A percentile compares a stretch with the other conserved stretches of the same genome.
Conservation (phyloP, 2,888 invertebrate species). For the Bombyx huttoni region DNA sequence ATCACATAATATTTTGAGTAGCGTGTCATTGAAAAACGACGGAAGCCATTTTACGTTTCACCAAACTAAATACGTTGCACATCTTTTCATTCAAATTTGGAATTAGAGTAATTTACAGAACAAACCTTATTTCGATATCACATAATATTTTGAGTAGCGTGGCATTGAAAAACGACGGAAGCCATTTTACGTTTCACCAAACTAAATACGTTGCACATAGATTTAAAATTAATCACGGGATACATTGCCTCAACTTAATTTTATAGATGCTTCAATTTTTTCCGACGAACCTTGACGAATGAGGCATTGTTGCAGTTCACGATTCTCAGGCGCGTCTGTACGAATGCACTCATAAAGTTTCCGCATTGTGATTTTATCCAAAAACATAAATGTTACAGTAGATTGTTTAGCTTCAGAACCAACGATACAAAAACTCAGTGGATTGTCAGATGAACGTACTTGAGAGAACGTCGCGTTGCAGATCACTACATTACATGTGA, state of each 20-base stretch:
- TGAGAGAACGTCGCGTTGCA: slow-evolving; percentile 15
- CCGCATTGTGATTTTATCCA: slow-evolving; percentile 49
- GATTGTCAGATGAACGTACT: slow-evolving; percentile 20
- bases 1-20: too few species aligned
- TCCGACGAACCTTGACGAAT: slow-evolving; percentile 59
- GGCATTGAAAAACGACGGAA: too few species aligned
- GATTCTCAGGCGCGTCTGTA: slow-evolving; percentile 31
- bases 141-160: too few species aligned
- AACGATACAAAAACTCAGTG: slow-evolving; percentile 35
- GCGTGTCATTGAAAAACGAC: too few species aligned
- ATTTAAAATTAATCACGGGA: neutral
- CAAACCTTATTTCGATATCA: too few species aligned
- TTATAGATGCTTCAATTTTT: slow-evolving; percentile 32
- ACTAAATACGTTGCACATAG: neutral
- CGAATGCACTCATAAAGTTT: slow-evolving; percentile 55
- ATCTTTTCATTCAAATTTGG: too few species aligned
- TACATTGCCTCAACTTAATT: slow-evolving; percentile 1
- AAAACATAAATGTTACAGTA: slow-evolving; percentile 28
- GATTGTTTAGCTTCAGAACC: slow-evolving; percentile 24
- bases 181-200: neutral
- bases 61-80: too few species aligned
- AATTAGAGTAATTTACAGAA: too few species aligned
- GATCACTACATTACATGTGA: slow-evolving; percentile 10
- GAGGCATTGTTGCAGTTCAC: slow-evolving; percentile 47
- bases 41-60: too few species aligned